phyloP scores from a whole-genome alignment of 2,113 vertebrate species.

The Oreochromis tanganicae region DNA sequence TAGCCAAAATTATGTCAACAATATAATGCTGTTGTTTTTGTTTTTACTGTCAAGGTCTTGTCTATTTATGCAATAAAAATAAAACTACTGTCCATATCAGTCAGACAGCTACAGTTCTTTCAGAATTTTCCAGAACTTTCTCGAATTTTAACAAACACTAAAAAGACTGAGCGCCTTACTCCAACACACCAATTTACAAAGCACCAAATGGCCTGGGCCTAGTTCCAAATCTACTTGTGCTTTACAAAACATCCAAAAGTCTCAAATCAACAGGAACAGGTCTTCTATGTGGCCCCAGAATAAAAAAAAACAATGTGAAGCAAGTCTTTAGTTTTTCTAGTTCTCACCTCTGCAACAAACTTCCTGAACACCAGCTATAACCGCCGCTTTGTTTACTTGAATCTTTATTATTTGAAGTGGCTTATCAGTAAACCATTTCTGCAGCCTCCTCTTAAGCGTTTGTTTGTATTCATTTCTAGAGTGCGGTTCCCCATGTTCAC shows the following conservation, averaged over 20 bases:
- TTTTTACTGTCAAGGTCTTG: neutral
- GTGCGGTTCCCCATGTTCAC: neutral
- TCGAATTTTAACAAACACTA: fast-evolving
- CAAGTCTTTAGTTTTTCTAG: neutral
- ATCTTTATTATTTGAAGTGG: neutral
- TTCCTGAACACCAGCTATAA: fast-evolving
- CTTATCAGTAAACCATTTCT: neutral
- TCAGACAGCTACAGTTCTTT: neutral
- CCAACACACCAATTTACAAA: neutral
- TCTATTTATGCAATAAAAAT: neutral
- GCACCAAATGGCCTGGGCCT: neutral
- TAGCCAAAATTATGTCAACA: neutral
- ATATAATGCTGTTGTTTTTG: neutral
- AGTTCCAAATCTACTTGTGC: neutral
- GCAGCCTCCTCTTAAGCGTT: neutral
- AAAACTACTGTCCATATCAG: neutral
- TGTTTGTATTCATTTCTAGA: neutral
- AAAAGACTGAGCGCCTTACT: neutral
- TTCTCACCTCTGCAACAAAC: neutral
- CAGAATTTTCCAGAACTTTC: neutral
- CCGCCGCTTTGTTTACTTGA: neutral
- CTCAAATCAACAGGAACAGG: neutral
- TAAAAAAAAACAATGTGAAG: neutral
- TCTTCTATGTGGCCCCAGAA: neutral
- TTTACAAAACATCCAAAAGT: neutral